Evolutionary conservation across 2,888 invertebrate genomes (phyloP).

Genomic region (Ceratothoa steindachneri): DNA sequence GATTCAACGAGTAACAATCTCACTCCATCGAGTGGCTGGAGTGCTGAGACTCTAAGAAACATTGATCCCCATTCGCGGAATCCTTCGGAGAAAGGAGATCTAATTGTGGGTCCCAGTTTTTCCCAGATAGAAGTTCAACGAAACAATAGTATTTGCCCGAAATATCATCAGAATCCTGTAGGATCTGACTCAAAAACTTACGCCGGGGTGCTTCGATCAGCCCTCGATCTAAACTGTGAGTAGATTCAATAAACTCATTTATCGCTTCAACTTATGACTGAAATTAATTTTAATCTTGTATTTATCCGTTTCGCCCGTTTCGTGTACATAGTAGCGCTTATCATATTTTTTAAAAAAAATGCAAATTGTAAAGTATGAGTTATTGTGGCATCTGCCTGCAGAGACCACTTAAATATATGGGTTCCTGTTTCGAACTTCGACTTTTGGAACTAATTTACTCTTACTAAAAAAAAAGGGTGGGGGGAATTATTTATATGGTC

Average conservation of each 20-base stretch:
- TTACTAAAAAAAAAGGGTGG: too few species aligned
- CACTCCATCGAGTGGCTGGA: neutral
- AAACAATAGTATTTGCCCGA: neutral
- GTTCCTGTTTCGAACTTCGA: too few species aligned
- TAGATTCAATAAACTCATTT: neutral
- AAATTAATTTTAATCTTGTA: too few species aligned
- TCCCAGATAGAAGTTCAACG: neutral
- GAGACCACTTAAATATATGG: too few species aligned
- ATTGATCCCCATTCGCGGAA: neutral
- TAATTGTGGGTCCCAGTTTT: neutral
- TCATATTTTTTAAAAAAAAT: too few species aligned
- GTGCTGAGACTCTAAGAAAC: constrained; percentile 15
- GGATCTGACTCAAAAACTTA: constrained; percentile 40
- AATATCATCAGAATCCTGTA: neutral
- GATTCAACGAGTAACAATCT: neutral
- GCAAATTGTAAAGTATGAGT: too few species aligned
- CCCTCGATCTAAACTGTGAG: constrained; percentile 19
- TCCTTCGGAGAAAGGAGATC: neutral
- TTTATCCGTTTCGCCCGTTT: neutral
- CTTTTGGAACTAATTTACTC: too few species aligned
- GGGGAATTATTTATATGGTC: too few species aligned
- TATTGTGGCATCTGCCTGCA: too few species aligned
- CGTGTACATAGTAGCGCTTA: neutral
- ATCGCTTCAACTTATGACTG: neutral
- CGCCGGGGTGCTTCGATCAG: constrained; percentile 37